phyloP scores from a whole-genome alignment of 2,888 invertebrate species.

The Cephus rjabovi region DNA sequence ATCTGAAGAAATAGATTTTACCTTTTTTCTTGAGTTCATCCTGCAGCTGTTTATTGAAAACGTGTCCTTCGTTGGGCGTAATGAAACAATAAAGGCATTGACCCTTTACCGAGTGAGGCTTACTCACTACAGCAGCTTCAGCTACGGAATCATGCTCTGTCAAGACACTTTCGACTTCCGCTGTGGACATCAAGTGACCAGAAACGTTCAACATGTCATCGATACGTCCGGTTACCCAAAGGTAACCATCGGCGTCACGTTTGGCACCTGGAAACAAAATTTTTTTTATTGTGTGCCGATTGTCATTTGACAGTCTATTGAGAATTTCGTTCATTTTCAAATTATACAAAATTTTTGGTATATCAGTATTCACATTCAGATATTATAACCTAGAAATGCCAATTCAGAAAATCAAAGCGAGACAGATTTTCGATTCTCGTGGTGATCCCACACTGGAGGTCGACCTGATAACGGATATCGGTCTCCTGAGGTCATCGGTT shows the following conservation, averaged over 20 bases:
- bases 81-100: conserved; percentile 98
- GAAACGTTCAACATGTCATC: conserved; percentile 99
- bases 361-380: neutral
- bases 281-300: too few species aligned
- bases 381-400: conserved; percentile 64
- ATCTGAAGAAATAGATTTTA: conserved; percentile 35
- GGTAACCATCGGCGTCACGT: conserved; percentile 92
- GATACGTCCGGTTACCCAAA: conserved; percentile 96
- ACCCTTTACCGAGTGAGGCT: conserved; percentile 95
- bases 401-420: conserved; percentile 72
- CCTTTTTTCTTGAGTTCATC: conserved; percentile 77
- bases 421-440: conserved; percentile 77
- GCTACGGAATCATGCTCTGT: conserved; percentile 84
- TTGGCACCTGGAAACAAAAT: conserved; percentile 77
- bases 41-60: conserved; percentile 78
- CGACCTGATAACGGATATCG: conserved; percentile 58
- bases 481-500: conserved; percentile 55
- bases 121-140: conserved; percentile 96
- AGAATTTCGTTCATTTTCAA: neutral
- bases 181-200: conserved; percentile 97
- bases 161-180: conserved; percentile 89
- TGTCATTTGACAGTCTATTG: neutral
- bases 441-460: conserved; percentile 77
- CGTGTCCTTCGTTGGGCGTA: conserved; percentile 83
- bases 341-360: neutral